Base-by-base conservation (phyloP, 2,113 vertebrate species). In the Pimephales promelas region DNA sequence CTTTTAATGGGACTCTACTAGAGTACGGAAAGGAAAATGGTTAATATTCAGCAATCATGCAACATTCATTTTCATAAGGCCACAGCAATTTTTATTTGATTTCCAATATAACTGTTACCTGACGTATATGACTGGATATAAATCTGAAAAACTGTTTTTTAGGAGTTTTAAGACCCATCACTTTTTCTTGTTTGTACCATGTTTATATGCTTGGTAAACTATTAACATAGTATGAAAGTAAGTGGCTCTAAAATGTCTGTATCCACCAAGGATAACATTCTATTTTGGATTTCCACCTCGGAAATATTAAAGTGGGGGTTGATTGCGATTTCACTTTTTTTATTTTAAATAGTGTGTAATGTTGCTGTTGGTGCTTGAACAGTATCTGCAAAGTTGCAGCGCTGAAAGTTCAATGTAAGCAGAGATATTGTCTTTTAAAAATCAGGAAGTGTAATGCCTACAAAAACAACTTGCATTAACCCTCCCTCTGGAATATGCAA, bases 21-120 rank as follows among this genome's bases (percentile, higher is more conserved):
- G 2, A 76, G 6, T 24, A 24, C 16, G 2, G 31, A n/a, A 5
- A 75, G 74, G 52, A 57, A 36, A 57, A 24, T 16, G 6, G 6
- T 24, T 77, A 14, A 34, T 24, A 56, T 36, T 34, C 31, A 57
- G 28, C 20, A 36, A 76, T 76, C 52, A 76, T 57, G 74, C 49
- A 76, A 40, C 68, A 24, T 72, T 72, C 18, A 36, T 36, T 76
- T 56, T n/a, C 13, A 34, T 76, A 9, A 76, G 74, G 20, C n/a
- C 52, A 22, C 74, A 24, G 47, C 47, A 75, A 18, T 1, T 68
- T 11, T 43, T 24, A n/a, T 45, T 71, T 24, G 3, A 71, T 71
- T 45, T 72, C 68, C 22, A 16, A 71, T 45, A 71, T 40, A n/a
- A n/a, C 36, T 43, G 20, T 40, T 40, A 11, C 36, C 66, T 14